Percentiles rank a stretch among this genome's conserved stretches.
phyloP scores from a whole-genome alignment of 2,888 invertebrate species.

The Caenorhabditis zanzibari region DNA sequence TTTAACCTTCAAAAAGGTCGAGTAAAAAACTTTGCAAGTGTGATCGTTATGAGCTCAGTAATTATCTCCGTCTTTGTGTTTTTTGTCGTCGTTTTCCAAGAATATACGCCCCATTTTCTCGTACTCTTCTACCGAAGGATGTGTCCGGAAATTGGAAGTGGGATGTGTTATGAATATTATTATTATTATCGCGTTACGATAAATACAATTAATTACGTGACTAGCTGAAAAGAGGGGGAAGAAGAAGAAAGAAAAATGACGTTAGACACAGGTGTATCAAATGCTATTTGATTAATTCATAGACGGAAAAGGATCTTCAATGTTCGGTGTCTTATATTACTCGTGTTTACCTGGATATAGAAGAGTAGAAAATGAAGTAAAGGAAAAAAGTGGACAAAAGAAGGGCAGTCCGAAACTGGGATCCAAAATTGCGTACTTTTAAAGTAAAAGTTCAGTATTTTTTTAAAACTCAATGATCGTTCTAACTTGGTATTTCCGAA shows the following conservation, averaged over 20 bases:
- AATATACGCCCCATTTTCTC: background rate
- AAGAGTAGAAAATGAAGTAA: background rate
- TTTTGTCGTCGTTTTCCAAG: background rate
- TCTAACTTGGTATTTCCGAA: too few relatives aligned
- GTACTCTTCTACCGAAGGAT: background rate
- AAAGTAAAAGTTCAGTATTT: too few relatives aligned
- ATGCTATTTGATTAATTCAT: conserved; percentile 27
- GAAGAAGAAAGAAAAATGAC: background rate
- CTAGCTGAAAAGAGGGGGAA: background rate
- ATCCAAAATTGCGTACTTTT: too few relatives aligned
- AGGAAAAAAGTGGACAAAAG: background rate
- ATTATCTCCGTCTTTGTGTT: conserved; percentile 7
- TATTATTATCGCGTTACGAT: background rate
- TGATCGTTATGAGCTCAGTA: conserved; percentile 37
- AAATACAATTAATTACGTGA: conserved; percentile 36
- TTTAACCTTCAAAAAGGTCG: conserved; percentile 13
- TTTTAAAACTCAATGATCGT: too few relatives aligned
- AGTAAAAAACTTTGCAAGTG: conserved; percentile 14
- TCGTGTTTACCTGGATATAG: conserved; percentile 11
- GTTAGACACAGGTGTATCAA: conserved; percentile 7
- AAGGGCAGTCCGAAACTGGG: too few relatives aligned
- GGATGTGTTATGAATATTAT: background rate
- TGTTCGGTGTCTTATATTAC: conserved; percentile 17
- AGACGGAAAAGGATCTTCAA: conserved; percentile 1
- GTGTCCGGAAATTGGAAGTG: conserved; percentile 1